A percentile compares a stretch with the other conserved stretches of the same genome.
Evolutionary conservation across 2,888 invertebrate species (phyloP).

Genomic region (Gastracanthus pulcherrimus): DNA sequence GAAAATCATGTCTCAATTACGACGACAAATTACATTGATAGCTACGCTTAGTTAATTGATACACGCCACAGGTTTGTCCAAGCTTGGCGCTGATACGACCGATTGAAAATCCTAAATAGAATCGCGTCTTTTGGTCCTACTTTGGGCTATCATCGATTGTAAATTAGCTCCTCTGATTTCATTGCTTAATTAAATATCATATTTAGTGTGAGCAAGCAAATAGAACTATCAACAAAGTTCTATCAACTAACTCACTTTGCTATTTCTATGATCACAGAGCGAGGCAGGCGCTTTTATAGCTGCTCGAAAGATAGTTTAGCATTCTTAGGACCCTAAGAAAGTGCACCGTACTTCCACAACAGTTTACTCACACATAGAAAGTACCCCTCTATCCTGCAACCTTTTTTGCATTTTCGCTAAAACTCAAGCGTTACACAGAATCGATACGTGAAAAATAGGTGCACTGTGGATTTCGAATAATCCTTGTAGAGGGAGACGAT

Average conservation of each 20-base stretch:
- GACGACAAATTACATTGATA: slow-evolving; percentile 19
- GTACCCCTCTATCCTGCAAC: neutral
- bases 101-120: slow-evolving; percentile 61
- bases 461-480: slow-evolving; percentile 13
- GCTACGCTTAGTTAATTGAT: slow-evolving; percentile 20
- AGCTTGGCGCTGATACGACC: slow-evolving; percentile 46
- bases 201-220: slow-evolving; percentile 65
- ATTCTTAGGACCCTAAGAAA: slow-evolving; percentile 32
- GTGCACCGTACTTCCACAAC: slow-evolving; percentile 15
- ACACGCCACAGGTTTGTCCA: slow-evolving; percentile 31
- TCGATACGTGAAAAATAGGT: neutral
- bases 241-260: slow-evolving; percentile 63
- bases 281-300: slow-evolving; percentile 60
- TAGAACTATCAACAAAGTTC: slow-evolving; percentile 59
- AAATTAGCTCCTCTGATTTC: slow-evolving; percentile 68
- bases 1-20: slow-evolving; percentile 33
- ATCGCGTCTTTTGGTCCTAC: slow-evolving; percentile 65
- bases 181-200: slow-evolving; percentile 70
- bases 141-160: slow-evolving; percentile 67
- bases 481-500: neutral
- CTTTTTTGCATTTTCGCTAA: neutral
- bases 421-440: neutral
- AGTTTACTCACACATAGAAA: neutral
- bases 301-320: slow-evolving; percentile 44
- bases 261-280: slow-evolving; percentile 66